A percentile compares a stretch with the other conserved stretches of the same genome.
Conservation (phyloP, 1,140 invertebrate species). For the Reticulitermes speratus region DNA sequence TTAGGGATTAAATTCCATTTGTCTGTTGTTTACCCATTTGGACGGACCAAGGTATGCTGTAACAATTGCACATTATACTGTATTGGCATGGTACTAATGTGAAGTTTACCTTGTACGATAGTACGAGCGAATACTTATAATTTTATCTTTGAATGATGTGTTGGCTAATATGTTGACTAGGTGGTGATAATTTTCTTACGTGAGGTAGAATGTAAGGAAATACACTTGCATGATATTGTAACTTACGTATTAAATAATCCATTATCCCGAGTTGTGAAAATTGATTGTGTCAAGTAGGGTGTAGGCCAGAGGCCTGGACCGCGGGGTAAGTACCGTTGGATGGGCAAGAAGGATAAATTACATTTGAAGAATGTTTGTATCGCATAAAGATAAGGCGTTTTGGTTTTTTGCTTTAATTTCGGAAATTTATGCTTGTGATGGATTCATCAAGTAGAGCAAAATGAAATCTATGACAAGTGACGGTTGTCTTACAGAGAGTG, state of each 20-base stretch:
- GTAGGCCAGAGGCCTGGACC: neutral
- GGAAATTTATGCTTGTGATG: neutral
- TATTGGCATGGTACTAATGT: neutral
- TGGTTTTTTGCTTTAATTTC: neutral
- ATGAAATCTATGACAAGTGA: neutral
- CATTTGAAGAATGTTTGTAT: neutral
- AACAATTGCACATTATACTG: neutral
- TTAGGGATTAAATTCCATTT: constrained; percentile 58
- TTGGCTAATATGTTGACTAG: neutral
- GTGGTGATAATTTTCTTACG: neutral
- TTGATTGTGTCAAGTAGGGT: neutral
- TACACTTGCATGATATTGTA: neutral
- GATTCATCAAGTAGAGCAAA: neutral
- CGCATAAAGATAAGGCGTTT: neutral
- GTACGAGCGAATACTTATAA: neutral
- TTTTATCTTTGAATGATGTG: neutral
- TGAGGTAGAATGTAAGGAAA: neutral
- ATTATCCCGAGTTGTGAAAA: neutral
- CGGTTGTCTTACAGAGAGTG: neutral
- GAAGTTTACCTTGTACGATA: neutral
- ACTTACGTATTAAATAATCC: neutral
- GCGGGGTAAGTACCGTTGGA: neutral
- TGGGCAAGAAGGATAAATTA: neutral
- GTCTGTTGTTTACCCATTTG: constrained; percentile 63
- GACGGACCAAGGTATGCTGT: constrained; percentile 63